phyloP scores from a whole-genome alignment of 2,888 invertebrate genomes.

The Agapetus fuscipes region DNA sequence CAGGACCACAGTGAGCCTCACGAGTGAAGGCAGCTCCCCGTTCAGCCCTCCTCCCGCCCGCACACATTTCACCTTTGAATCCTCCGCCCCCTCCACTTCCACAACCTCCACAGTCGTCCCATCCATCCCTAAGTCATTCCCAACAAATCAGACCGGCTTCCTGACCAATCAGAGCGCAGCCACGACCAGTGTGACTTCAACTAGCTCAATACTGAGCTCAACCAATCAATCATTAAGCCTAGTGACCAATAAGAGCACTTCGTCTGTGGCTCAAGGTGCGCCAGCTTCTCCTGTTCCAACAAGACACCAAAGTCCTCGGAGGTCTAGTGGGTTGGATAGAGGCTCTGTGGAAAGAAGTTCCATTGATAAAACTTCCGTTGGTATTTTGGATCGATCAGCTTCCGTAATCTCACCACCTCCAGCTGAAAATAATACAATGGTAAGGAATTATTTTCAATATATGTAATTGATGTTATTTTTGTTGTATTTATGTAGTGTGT shows the following conservation, averaged over 20 bases:
- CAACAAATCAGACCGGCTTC: conserved; percentile 9
- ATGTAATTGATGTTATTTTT: neutral
- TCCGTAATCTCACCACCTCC: conserved; percentile 2
- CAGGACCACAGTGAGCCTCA: conserved; percentile 30
- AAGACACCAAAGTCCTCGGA: conserved; percentile 10
- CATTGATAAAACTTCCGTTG: conserved; percentile 8
- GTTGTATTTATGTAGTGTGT: neutral
- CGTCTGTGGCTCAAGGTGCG: conserved; percentile 2
- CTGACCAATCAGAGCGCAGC: too few species aligned
- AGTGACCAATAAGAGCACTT: neutral
- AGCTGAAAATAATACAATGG: neutral
- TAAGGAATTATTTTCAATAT: neutral
- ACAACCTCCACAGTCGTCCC: conserved; percentile 25
- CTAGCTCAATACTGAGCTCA: neutral
- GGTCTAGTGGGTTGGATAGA: conserved; percentile 1
- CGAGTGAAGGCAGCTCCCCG: conserved; percentile 19
- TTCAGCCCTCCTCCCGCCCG: conserved; percentile 23
- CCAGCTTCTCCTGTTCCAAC: conserved; percentile 8
- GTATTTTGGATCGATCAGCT: conserved; percentile 5
- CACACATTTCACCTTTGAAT: conserved; percentile 15
- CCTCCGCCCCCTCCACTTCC: conserved; percentile 17
- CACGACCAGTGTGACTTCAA: conserved; percentile 1
- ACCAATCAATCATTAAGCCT: too few species aligned
- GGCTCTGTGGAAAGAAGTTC: conserved; percentile 9
- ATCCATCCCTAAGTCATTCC: conserved; percentile 29